A percentile compares a stretch with the other conserved stretches of the same genome.
phyloP scores from a whole-genome alignment of 2,113 vertebrate species.

The Scalopus aquaticus region DNA sequence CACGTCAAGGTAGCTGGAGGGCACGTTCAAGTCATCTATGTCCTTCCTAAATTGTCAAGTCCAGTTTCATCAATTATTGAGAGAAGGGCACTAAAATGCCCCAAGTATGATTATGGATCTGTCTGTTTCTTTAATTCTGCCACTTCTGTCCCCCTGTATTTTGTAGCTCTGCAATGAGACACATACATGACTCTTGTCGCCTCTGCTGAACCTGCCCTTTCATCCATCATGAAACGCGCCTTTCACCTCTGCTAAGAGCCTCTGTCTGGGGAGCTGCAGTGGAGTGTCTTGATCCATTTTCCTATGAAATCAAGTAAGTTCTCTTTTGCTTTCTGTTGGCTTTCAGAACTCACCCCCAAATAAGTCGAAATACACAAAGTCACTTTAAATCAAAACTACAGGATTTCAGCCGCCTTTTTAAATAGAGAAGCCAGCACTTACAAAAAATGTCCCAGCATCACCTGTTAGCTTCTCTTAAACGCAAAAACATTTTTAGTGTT shows the following conservation, averaged over 20 bases:
- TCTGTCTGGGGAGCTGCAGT: background rate
- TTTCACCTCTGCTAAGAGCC: background rate
- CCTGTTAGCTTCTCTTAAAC: too few species aligned
- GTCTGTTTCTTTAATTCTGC: background rate
- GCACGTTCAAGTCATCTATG: background rate
- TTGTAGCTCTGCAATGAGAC: constrained; percentile 19
- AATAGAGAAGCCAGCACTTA: too few species aligned
- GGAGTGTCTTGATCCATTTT: too few species aligned
- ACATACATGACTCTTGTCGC: background rate
- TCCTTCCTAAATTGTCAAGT: background rate
- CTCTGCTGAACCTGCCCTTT: background rate
- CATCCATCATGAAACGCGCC: background rate
- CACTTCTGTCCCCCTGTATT: background rate
- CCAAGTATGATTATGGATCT: background rate
- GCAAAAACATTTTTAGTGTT: too few species aligned
- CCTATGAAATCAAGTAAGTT: too few species aligned
- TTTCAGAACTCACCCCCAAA: too few species aligned
- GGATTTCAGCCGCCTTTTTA: too few species aligned
- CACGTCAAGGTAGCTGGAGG: background rate
- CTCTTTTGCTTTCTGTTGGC: too few species aligned
- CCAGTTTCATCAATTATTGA: constrained; percentile 11
- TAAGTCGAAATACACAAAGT: too few species aligned
- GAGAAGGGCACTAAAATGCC: background rate
- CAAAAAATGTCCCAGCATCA: too few species aligned
- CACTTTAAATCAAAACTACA: too few species aligned